Conservation (phyloP, 2,888 invertebrate species). For the Perithous albicinctus region DNA sequence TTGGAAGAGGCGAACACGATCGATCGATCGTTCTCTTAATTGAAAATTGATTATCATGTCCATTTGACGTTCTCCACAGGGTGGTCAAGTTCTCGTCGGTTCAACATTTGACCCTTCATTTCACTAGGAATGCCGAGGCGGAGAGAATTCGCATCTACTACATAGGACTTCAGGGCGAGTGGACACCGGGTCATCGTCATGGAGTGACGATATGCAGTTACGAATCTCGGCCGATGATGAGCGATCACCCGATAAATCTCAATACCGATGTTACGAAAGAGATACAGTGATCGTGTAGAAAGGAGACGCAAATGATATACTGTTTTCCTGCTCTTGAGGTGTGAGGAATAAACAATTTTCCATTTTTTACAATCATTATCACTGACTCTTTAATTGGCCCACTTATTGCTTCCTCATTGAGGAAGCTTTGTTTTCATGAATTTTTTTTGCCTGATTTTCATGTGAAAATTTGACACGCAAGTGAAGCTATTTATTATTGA, state of each 20-base stretch:
- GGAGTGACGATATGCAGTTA: slow-evolving; percentile 97
- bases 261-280: slow-evolving; percentile 51
- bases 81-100: slow-evolving; percentile 96
- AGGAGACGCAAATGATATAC: not conserved
- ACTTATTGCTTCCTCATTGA: not conserved
- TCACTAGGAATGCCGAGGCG: slow-evolving; percentile 94
- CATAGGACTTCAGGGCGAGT: slow-evolving; percentile 98
- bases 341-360: not conserved
- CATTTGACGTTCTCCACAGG: slow-evolving; percentile 86
- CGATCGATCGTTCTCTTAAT: slow-evolving; percentile 10
- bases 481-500: too few relatives aligned
- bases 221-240: slow-evolving; percentile 93
- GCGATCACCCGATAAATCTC: slow-evolving; percentile 92
- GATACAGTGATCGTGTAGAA: slow-evolving; percentile 58
- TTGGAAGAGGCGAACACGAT: not conserved
- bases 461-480: too few relatives aligned
- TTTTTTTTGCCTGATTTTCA: too few relatives aligned
- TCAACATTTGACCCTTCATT: slow-evolving; percentile 95
- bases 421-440: too few relatives aligned
- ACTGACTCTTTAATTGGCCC: not conserved
- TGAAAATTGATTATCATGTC: slow-evolving; percentile 19
- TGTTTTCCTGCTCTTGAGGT: not conserved
- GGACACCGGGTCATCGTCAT: slow-evolving; percentile 92
- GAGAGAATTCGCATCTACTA: slow-evolving; percentile 95
- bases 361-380: not conserved